Evolutionary conservation across 2,888 invertebrate genomes (phyloP).

Genomic region (Tipula confusa): DNA sequence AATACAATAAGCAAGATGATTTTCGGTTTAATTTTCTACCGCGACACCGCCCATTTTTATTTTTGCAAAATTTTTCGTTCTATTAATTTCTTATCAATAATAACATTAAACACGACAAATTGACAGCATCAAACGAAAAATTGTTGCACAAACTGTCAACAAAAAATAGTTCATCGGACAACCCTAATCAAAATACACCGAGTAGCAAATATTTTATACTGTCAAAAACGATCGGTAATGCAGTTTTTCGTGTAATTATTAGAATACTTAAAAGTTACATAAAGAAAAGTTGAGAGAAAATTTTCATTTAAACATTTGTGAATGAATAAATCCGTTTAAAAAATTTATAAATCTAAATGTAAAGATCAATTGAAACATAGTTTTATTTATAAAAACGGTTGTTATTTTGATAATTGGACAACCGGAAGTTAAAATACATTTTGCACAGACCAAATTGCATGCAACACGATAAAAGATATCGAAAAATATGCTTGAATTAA

Average conservation of each 20-base stretch:
- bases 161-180: not conserved
- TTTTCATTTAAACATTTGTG: not conserved
- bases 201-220: not conserved
- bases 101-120: not conserved
- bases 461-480: not conserved
- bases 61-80: not conserved
- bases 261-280: not conserved
- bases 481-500: not conserved
- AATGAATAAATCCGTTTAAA: not conserved
- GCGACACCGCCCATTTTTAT: not conserved
- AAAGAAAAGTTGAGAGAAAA: not conserved
- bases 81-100: slow-evolving; percentile 12
- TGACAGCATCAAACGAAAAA: not conserved
- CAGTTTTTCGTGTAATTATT: not conserved
- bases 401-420: not conserved
- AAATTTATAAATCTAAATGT: not conserved
- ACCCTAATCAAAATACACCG: not conserved
- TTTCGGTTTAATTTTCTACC: not conserved
- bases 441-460: not conserved
- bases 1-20: not conserved
- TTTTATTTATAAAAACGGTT: not conserved
- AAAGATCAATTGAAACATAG: not conserved
- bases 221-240: slow-evolving; percentile 3
- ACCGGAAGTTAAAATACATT: not conserved
- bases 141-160: not conserved